Conservation (phyloP, 2,113 vertebrate genomes). For the Cacatua alba region DNA sequence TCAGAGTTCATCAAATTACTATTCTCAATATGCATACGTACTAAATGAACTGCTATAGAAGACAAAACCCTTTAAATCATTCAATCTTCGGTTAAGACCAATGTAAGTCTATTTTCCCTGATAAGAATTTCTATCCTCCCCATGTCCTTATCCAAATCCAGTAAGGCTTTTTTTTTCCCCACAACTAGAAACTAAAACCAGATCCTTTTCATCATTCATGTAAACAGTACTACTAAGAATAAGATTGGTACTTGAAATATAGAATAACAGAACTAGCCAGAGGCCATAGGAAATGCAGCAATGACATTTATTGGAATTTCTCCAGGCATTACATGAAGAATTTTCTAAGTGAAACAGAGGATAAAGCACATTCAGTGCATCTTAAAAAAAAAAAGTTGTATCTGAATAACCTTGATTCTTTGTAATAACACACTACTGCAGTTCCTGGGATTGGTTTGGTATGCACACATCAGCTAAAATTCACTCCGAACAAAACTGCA, state of each 20-base stretch:
- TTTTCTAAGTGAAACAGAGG: constrained; percentile 43
- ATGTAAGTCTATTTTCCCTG: not conserved
- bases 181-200: not conserved
- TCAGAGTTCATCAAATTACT: not conserved
- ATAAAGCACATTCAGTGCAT: constrained; percentile 43
- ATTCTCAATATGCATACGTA: not conserved
- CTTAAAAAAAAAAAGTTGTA: constrained; percentile 22
- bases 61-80: not conserved
- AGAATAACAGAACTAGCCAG: constrained; percentile 25
- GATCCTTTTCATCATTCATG: not conserved
- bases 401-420: constrained; percentile 41
- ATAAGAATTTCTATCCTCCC: not conserved
- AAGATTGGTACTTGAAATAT: not conserved
- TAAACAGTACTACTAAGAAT: not conserved
- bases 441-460: constrained; percentile 18
- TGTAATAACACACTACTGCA: constrained; percentile 23
- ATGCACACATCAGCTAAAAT: constrained; percentile 33
- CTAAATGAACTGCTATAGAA: not conserved
- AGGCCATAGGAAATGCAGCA: constrained; percentile 59
- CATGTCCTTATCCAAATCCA: not conserved
- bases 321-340: constrained; percentile 69
- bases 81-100: not conserved
- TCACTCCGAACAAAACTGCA: constrained; percentile 18
- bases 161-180: not conserved
- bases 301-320: constrained; percentile 78